Evolutionary conservation across 1,140 invertebrate species (phyloP), one percentile per base, ranked within the genome.

Genomic region (Pseudachorutes palmiensis): DNA sequence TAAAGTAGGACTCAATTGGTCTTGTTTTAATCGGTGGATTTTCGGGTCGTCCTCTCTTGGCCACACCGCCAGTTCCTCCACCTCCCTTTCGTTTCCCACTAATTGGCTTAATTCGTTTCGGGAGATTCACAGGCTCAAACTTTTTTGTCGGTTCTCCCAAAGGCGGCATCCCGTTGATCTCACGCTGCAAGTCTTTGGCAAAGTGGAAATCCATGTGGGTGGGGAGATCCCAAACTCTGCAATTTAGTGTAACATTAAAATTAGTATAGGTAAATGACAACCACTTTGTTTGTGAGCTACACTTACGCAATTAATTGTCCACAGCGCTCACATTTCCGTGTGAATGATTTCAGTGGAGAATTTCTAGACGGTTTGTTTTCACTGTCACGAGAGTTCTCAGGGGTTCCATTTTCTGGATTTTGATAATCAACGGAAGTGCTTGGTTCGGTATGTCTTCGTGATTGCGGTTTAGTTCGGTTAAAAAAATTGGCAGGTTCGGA

Each of bases 141-240:
- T 36, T 22, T 29, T 2, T 22, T 29, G 49, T 19, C 12, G 31
- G 41, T 2, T 24, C 2, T 1, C 32, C 5, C 1, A 65, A 36
- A 14, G 64, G 67, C 14, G 68, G 63, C 49, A 67, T 24, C 1
- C 65, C 67, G 55, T 72, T 69, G 5, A 72, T 62, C 62, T 72
- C 70, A 14, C 62, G 31, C 55, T 68, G 69, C 16, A 73, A 45
- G 41, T 73, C 72, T 41, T 62, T 67, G 0, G 72, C 72, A 48
- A 70, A 64, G 41, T 73, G 72, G 45, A 49, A 73, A 36, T 73
- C 72, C 65, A 33, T 70, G 30, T 73, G 72, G 12, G 59, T 28
- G 29, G 48, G 32, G 0, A 67, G 24, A 19, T 73, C 70, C 69
- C 72, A 71, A 1, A 64, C 2, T 24, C 51, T 55, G 24, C 3